Evolutionary conservation across 2,888 invertebrate genomes (phyloP), one percentile per base, ranked within the genome.

Genomic region (Pteria penguin): DNA sequence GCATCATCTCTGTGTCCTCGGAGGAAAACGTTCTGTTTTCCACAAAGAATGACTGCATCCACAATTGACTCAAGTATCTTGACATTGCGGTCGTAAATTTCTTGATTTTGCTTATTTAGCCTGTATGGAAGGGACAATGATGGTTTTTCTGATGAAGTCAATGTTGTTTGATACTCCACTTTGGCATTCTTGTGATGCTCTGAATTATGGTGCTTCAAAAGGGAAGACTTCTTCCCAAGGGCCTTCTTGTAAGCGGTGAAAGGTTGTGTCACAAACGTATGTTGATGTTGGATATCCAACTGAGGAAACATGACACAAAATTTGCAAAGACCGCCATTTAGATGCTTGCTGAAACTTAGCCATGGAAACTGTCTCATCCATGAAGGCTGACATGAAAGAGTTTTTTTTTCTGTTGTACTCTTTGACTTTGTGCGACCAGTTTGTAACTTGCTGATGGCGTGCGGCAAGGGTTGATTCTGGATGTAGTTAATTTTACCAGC

Each of bases 181-280:
- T 45, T 45, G 8, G 45, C 45, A 18, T 45, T 45, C 8, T 45
- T 45, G 45, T 45, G 45, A 18, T 45, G 45, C 18, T 45, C 45
- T 45, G 11, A 45, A 14, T 8, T 18, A 14, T 45, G 45, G 18
- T 45, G 45, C 18, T 14, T 45, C 18, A 45, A 45, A 45, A 45
- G 45, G 18, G 45, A 45, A 45, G 45, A 45, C 8, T 45, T n/a
- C 11, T 45, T 45, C 8, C 45, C 45, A 45, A 0, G 45, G 1
- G 18, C 45, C 45, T 45, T 45, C 45, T 45, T 45, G 18, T 45
- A 14, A 45, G 45, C 8, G 45, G 18, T 45, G 45, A 14, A 61
- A 61, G 61, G 61, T 8, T 27, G 29, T n/a, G 61, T 61, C 22
- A 61, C 61, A 31, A 31, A 31, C 31, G 61, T 61, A 31, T 61